phyloP scores from a whole-genome alignment of 2,797 vertebrate genomes.

The Enteromius unitaeniatus region DNA sequence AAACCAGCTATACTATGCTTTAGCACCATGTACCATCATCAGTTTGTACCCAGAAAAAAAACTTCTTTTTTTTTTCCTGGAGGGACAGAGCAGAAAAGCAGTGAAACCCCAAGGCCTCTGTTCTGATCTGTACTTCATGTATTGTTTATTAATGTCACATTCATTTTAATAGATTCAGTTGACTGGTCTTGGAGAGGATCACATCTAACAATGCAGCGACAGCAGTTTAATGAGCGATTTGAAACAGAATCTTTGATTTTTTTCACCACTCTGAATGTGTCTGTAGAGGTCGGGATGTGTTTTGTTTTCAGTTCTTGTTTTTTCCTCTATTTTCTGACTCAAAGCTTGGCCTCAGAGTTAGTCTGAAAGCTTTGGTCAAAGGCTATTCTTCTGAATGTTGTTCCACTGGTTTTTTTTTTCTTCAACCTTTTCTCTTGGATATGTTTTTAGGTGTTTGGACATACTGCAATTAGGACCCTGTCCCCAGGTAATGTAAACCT shows the following conservation, averaged over 20 bases:
- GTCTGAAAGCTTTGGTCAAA: conserved; percentile 34
- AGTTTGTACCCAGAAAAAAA: background rate
- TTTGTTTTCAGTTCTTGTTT: conserved; percentile 25
- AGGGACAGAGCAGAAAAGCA: background rate
- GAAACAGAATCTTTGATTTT: conserved; percentile 31
- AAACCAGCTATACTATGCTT: background rate
- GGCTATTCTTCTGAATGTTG: background rate
- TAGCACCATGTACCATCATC: conserved; percentile 6
- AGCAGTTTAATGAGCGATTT: conserved; percentile 26
- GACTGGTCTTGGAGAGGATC: conserved; percentile 3
- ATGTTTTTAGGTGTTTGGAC: conserved; percentile 25
- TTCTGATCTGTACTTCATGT: conserved; percentile 6
- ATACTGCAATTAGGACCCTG: conserved; percentile 25
- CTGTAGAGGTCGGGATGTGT: background rate
- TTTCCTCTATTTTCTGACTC: background rate
- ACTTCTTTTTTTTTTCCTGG: background rate
- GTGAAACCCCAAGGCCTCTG: background rate
- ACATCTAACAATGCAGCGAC: background rate
- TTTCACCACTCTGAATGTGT: conserved; percentile 13
- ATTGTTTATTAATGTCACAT: conserved; percentile 20
- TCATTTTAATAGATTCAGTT: background rate
- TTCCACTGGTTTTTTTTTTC: background rate
- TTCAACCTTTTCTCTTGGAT: conserved; percentile 1
- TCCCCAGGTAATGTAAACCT: conserved; percentile 42
- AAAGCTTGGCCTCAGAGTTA: conserved; percentile 24